These are phyloP conservation scores for Nymphalis polychloros DNA, from an alignment of 2,888 invertebrate genomes.

Conservation along the genomic window DNA sequence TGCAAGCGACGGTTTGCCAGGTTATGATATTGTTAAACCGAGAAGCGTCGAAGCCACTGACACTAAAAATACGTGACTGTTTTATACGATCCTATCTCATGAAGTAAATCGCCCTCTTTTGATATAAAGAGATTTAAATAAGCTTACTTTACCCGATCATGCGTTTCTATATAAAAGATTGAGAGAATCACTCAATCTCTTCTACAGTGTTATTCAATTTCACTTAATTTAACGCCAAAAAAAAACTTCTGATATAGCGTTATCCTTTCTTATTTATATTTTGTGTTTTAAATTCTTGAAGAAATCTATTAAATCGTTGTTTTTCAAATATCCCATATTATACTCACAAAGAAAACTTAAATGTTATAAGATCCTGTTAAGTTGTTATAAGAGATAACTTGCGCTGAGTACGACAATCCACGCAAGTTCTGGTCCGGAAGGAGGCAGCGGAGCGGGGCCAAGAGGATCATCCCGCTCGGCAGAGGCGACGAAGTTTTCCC, in stretches of 20 bases:
- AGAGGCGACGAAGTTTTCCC: no score
- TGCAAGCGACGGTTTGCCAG: conserved; percentile 48
- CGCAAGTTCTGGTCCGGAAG: no score
- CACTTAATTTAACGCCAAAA: background rate
- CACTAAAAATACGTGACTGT: conserved; percentile 75
- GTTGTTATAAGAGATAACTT: no score
- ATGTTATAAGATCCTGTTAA: no score
- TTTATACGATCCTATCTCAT: conserved; percentile 61
- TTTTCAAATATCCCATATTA: no score
- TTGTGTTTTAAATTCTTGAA: no score
- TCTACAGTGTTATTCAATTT: conserved; percentile 20
- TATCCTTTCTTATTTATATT: background rate
- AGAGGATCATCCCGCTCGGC: no score
- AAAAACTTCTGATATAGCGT: background rate
- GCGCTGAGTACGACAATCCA: no score
- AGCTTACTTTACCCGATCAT: conserved; percentile 37
- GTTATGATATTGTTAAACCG: conserved; percentile 75
- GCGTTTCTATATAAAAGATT: conserved; percentile 34
- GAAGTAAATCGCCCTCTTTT: conserved; percentile 65
- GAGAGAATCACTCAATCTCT: conserved; percentile 33
- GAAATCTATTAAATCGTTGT: no score
- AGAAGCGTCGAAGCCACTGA: conserved; percentile 46
- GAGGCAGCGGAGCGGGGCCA: no score
- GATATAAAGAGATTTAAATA: conserved; percentile 40
- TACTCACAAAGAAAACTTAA: no score